Evolutionary conservation across 2,113 vertebrate genomes (phyloP).

Genomic region (Engraulis encrasicolus): DNA sequence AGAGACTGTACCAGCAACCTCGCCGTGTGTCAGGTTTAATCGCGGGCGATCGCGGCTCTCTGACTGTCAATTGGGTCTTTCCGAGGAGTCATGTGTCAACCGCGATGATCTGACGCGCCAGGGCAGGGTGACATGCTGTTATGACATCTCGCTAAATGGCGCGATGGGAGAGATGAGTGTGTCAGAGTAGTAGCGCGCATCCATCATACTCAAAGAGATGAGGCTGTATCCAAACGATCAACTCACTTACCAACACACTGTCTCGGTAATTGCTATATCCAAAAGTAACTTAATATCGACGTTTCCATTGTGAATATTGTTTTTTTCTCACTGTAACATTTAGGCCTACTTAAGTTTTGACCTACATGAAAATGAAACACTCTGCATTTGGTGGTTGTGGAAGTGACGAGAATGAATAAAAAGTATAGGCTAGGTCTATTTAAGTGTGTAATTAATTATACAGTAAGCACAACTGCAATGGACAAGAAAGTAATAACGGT

Average conservation of each 20-base stretch:
- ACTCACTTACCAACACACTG: not conserved
- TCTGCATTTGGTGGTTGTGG: not conserved
- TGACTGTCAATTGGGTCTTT: slow-evolving; percentile 55
- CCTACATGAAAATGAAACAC: not conserved
- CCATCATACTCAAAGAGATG: not conserved
- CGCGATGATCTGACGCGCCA: slow-evolving; percentile 68
- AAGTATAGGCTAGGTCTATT: no score
- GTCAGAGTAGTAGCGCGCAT: not conserved
- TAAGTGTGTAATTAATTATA: not conserved
- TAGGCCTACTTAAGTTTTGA: no score
- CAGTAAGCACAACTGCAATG: not conserved
- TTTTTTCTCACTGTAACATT: no score
- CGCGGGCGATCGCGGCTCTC: slow-evolving; percentile 48
- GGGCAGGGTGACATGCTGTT: slow-evolving; percentile 62
- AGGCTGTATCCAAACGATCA: not conserved
- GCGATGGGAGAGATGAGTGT: not conserved
- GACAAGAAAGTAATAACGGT: not conserved
- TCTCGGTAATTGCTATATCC: not conserved
- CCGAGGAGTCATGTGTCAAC: slow-evolving; percentile 68
- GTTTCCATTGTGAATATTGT: no score
- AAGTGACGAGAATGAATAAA: no score
- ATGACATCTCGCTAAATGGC: slow-evolving; percentile 68
- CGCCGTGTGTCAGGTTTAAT: slow-evolving; percentile 69
- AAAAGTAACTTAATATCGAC: not conserved
- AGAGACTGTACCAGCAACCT: slow-evolving; percentile 50